Evolutionary conservation across 1,140 invertebrate genomes (phyloP), one percentile per base, ranked within the genome.

Genomic region (Saccostrea echinata): DNA sequence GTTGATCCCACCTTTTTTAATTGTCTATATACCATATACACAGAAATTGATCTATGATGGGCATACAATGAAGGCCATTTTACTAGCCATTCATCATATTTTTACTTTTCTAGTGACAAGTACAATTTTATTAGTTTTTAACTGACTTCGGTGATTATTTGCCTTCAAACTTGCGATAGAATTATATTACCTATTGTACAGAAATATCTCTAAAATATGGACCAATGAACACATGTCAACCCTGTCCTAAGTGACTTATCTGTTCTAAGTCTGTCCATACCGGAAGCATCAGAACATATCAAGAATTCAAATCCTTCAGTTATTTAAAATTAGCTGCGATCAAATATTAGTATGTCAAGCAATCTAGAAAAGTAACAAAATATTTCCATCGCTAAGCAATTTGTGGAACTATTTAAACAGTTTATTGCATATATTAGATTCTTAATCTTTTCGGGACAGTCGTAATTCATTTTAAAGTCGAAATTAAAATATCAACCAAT

Each of bases 141-240:
- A 64, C 57, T 21, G 21, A 1, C 21, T 24, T 24, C 57, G 18
- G 21, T 9, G 24, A 24, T 64, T 8, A n/a, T 43, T 43, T 4
- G 43, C 43, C 43, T 6, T 43, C 43, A 9, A 43, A 43, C 43
- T 43, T 43, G 43, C 4, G 43, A 43, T 4, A 43, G 43, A 43
- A 43, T 9, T 43, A 6, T 43, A 43, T 6, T 4, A 43, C 43
- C 43, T 43, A 43, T 9, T 43, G 43, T 43, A 43, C 43, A 9
- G 43, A 43, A 8, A 43, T 43, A 43, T 43, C 43, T 9, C 6
- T 43, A 43, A 64, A 64, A 64, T 64, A 24, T 64, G 57, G 57
- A n/a, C 57, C 57, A 64, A 64, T 64, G 57, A 64, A 64, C 57
- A 64, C 57, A 64, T n/a, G 21, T 64, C 57, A 43, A 43, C 43